Evolutionary conservation across 1,140 invertebrate species (phyloP).

Genomic region (Drosophila quadrilineata): DNA sequence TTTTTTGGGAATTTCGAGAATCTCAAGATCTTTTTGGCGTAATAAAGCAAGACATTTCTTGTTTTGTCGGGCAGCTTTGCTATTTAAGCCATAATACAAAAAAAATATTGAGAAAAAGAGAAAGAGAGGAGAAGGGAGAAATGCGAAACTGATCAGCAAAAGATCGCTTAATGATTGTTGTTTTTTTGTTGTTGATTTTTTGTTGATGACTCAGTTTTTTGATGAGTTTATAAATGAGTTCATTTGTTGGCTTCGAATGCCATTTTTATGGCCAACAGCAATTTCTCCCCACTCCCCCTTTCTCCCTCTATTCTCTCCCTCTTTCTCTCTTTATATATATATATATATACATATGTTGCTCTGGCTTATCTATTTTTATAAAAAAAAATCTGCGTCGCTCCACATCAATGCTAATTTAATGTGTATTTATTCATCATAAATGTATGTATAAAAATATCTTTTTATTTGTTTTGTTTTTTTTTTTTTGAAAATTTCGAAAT

Average conservation of each 20-base stretch:
- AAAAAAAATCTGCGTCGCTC: too few relatives aligned
- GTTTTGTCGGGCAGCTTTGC: constrained; percentile 12
- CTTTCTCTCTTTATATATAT: too few relatives aligned
- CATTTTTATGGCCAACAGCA: constrained; percentile 14
- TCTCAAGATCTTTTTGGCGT: constrained; percentile 13
- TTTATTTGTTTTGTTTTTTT: too few relatives aligned
- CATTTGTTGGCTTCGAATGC: constrained; percentile 32
- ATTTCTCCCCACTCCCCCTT: too few relatives aligned
- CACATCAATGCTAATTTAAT: constrained; percentile 16
- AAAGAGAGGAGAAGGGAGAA: background rate
- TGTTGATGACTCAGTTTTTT: constrained; percentile 32
- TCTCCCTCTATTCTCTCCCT: too few relatives aligned
- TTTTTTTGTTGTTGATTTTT: too few relatives aligned
- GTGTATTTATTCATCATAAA: too few relatives aligned
- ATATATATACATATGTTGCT: too few relatives aligned
- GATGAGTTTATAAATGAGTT: constrained; percentile 44
- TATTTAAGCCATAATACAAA: constrained; percentile 27
- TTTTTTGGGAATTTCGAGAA: constrained; percentile 28
- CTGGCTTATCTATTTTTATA: constrained; percentile 21
- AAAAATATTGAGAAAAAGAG: constrained; percentile 3
- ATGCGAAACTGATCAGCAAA: constrained; percentile 13
- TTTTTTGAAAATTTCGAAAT: background rate
- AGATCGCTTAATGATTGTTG: too few relatives aligned
- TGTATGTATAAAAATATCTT: too few relatives aligned
- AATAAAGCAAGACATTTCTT: constrained; percentile 12